A percentile compares a stretch with the other conserved stretches of the same genome.
Evolutionary conservation across 2,113 vertebrate genomes (phyloP).

Genomic region (Lampris megalopsis): DNA sequence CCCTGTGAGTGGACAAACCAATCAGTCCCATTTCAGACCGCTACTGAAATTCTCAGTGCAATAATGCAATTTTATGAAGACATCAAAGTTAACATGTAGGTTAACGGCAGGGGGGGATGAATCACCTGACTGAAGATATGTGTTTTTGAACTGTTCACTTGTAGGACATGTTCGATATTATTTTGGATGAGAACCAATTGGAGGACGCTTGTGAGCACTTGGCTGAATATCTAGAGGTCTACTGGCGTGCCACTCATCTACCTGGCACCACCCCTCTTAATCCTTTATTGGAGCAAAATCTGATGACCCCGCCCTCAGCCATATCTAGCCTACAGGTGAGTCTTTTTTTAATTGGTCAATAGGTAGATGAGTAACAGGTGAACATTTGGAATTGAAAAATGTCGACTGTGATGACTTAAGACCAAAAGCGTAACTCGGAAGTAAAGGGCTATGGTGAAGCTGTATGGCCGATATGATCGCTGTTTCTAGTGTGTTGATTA

Average conservation of each 20-base stretch:
- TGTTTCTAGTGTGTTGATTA: constrained; percentile 11
- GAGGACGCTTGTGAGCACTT: constrained; percentile 95
- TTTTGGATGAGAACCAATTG: constrained; percentile 96
- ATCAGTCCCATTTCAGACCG: background rate
- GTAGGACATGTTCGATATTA: constrained; percentile 95
- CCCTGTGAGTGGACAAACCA: constrained; percentile 83
- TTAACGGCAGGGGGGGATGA: background rate
- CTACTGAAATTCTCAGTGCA: background rate
- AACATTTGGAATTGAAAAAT: too few species aligned
- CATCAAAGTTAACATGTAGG: background rate
- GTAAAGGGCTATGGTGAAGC: background rate
- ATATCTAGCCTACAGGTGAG: constrained; percentile 91
- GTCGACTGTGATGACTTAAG: too few species aligned
- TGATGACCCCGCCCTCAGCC: constrained; percentile 87
- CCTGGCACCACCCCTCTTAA: constrained; percentile 83
- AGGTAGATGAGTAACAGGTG: too few species aligned
- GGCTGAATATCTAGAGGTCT: constrained; percentile 94
- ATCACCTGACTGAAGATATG: constrained; percentile 10
- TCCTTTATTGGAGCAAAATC: constrained; percentile 82
- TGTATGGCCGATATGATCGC: background rate
- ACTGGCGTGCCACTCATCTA: constrained; percentile 94
- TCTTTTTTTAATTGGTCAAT: background rate
- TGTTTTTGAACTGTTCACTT: background rate
- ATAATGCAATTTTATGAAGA: too few species aligned
- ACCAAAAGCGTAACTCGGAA: too few species aligned